Conservation (phyloP, 2,888 invertebrate genomes). For the Miltochrista miniata region DNA sequence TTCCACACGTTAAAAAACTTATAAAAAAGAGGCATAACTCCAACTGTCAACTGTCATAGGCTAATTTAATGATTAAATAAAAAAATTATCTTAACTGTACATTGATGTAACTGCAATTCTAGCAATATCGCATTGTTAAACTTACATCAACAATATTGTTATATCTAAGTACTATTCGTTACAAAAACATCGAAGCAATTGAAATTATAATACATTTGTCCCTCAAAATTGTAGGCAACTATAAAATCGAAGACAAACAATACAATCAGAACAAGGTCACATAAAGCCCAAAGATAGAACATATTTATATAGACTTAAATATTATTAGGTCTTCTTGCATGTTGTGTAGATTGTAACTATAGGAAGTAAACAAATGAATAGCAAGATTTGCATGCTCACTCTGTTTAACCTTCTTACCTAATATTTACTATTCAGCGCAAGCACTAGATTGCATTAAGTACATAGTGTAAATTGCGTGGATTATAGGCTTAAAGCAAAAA, state of each 20-base stretch:
- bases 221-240: conserved; percentile 12
- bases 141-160: conserved; percentile 16
- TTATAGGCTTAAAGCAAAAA: no score
- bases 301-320: no score
- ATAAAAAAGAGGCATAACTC: no score
- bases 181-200: conserved; percentile 35
- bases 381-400: background rate
- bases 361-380: background rate
- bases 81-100: no score
- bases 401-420: background rate
- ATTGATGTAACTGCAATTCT: background rate
- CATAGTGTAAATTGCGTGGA: no score
- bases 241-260: background rate
- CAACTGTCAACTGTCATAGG: no score
- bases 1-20: no score
- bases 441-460: background rate
- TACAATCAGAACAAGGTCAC: background rate
- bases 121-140: conserved; percentile 7
- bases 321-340: no score
- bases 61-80: no score
- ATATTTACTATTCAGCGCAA: background rate
- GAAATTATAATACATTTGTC: conserved; percentile 16
- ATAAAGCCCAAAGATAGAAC: no score
- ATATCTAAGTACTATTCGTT: conserved; percentile 23
- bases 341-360: no score